phyloP scores from a whole-genome alignment of 92 coral and sea anemone genomes.

The Zoanthus gigantus region DNA sequence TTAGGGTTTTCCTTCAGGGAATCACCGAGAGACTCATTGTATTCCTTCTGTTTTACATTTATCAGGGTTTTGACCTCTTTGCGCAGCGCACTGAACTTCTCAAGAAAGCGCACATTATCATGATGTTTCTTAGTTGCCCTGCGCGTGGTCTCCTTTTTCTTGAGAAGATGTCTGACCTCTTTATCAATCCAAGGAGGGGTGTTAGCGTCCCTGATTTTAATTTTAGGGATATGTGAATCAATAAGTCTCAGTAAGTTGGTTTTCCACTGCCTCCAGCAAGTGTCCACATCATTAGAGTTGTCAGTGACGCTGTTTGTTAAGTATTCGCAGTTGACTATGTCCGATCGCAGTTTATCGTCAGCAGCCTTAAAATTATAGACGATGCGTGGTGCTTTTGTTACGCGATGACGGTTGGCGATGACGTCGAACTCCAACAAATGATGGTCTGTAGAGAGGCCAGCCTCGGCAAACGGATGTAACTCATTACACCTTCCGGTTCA shows the following conservation, averaged over 20 bases:
- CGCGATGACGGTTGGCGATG: neutral
- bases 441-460: slow-evolving; percentile 6
- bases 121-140: slow-evolving; percentile 46
- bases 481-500: neutral
- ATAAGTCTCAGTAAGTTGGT: slow-evolving; percentile 29
- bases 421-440: neutral
- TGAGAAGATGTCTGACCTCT: slow-evolving; percentile 52
- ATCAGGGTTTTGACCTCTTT: neutral
- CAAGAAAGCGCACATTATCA: neutral
- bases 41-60: slow-evolving; percentile 38
- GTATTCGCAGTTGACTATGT: neutral
- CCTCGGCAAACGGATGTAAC: neutral
- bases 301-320: neutral
- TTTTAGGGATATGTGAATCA: slow-evolving; percentile 30
- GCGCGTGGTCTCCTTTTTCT: slow-evolving; percentile 63
- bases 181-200: slow-evolving; percentile 53
- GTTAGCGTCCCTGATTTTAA: slow-evolving; percentile 33
- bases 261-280: slow-evolving; percentile 45
- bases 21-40: slow-evolving; percentile 49
- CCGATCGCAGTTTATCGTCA: neutral
- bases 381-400: neutral
- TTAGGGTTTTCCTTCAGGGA: slow-evolving; percentile 50
- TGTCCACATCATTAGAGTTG: neutral
- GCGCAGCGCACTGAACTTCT: too few relatives aligned
- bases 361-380: too few relatives aligned